Conservation (phyloP, 2,113 vertebrate genomes). For the Myotis brandtii region DNA sequence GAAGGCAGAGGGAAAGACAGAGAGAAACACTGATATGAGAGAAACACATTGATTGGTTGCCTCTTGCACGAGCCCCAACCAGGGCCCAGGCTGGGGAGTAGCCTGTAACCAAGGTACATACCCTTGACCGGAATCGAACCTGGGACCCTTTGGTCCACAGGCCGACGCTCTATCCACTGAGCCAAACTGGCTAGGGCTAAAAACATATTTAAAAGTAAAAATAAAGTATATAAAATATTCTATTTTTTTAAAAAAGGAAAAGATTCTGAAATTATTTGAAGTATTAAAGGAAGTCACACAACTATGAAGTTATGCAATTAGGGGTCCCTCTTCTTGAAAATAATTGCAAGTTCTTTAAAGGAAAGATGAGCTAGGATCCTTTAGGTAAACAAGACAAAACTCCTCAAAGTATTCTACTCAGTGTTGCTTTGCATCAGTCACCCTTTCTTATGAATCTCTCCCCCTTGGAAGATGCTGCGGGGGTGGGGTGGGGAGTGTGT, state of each 20-base stretch:
- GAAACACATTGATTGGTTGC: too few relatives aligned
- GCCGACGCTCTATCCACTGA: too few relatives aligned
- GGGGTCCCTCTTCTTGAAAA: background rate
- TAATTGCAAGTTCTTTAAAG: slow-evolving; percentile 26
- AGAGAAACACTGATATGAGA: too few relatives aligned
- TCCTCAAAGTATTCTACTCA: slow-evolving; percentile 36
- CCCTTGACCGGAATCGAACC: too few relatives aligned
- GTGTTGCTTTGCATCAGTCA: slow-evolving; percentile 9
- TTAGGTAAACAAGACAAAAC: slow-evolving; percentile 45
- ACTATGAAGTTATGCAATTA: background rate
- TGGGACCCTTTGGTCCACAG: too few relatives aligned
- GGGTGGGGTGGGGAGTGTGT: background rate
- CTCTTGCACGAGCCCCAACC: too few relatives aligned
- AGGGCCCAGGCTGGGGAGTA: too few relatives aligned
- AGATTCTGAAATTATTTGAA: slow-evolving; percentile 27
- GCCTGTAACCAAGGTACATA: too few relatives aligned
- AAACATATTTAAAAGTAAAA: background rate
- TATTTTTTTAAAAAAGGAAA: slow-evolving; percentile 5
- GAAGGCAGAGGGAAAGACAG: too few relatives aligned
- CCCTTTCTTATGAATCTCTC: slow-evolving; percentile 48
- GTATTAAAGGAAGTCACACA: slow-evolving; percentile 25
- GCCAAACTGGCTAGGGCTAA: too few relatives aligned
- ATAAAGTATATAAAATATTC: background rate
- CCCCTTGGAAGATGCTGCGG: background rate
- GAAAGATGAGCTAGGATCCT: slow-evolving; percentile 31